Evolutionary conservation across 2,797 vertebrate species (phyloP).

Genomic region (Melanotaenia parkinsoni): DNA sequence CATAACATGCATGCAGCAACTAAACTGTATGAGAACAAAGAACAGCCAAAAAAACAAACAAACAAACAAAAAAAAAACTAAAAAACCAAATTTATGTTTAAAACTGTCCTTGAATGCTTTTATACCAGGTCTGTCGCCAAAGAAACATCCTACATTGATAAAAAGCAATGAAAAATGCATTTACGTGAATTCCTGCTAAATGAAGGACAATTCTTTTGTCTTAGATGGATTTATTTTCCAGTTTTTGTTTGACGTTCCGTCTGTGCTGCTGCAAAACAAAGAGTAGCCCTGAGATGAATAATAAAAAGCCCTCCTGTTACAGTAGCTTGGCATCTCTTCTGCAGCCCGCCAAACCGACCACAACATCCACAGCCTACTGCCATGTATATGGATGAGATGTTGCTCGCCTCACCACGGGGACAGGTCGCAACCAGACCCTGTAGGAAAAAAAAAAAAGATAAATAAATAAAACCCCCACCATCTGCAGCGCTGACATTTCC

Average conservation of each 20-base stretch:
- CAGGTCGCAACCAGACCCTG: slow-evolving; percentile 56
- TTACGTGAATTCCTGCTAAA: slow-evolving; percentile 32
- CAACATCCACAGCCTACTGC: slow-evolving; percentile 34
- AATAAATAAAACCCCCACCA: slow-evolving; percentile 53
- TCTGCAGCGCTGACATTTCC: slow-evolving; percentile 77
- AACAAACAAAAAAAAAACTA: too few species aligned
- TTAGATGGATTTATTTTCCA: slow-evolving; percentile 28
- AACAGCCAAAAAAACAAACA: slow-evolving; percentile 8
- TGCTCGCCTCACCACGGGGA: slow-evolving; percentile 49
- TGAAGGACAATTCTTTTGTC: slow-evolving; percentile 16
- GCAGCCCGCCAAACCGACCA: slow-evolving; percentile 48
- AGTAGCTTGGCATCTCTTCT: slow-evolving; percentile 58
- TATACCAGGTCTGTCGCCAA: slow-evolving; percentile 30
- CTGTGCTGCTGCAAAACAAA: slow-evolving; percentile 54
- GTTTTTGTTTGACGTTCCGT: slow-evolving; percentile 31
- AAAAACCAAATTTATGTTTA: slow-evolving; percentile 12
- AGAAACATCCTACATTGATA: slow-evolving; percentile 21
- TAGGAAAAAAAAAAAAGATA: slow-evolving; percentile 1
- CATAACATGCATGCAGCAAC: not conserved
- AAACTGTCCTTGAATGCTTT: slow-evolving; percentile 57
- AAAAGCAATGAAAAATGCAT: slow-evolving; percentile 37
- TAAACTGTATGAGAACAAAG: slow-evolving; percentile 49
- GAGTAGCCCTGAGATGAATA: slow-evolving; percentile 55
- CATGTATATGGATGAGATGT: slow-evolving; percentile 82
- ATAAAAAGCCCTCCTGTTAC: slow-evolving; percentile 45